Conservation (phyloP, 2,113 vertebrate genomes). For the Microtus ochrogaster region DNA sequence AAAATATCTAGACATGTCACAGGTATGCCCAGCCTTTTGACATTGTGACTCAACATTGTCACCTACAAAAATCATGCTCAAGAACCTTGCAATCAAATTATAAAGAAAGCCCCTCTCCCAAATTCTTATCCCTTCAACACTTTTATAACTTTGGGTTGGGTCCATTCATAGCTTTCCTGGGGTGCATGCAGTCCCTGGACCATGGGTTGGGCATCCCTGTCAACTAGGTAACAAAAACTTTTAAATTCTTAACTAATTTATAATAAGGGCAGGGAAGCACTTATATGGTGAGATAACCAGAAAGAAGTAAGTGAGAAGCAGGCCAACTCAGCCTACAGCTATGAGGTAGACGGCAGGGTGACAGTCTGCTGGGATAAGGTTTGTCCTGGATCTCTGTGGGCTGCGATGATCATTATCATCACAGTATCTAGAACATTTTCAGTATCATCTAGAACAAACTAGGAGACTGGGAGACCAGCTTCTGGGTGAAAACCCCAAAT, state of each 20-base stretch:
- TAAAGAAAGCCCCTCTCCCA: background rate
- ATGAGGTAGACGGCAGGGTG: background rate
- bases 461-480: background rate
- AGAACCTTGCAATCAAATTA: background rate
- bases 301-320: background rate
- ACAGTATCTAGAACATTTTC: background rate
- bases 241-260: background rate
- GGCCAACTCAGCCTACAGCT: background rate
- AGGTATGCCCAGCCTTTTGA: background rate
- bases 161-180: background rate
- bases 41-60: background rate
- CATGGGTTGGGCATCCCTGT: background rate
- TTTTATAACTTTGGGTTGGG: background rate
- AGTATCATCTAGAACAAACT: background rate
- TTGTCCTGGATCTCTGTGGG: background rate
- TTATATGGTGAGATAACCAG: background rate
- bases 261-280: background rate
- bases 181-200: background rate
- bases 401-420: background rate
- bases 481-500: background rate
- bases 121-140: background rate
- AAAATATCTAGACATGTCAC: conserved; percentile 17
- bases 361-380: background rate
- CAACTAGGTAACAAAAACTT: background rate
- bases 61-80: background rate